Evolutionary conservation across 2,113 vertebrate genomes (phyloP).

Genomic region (Bagarius yarrelli): DNA sequence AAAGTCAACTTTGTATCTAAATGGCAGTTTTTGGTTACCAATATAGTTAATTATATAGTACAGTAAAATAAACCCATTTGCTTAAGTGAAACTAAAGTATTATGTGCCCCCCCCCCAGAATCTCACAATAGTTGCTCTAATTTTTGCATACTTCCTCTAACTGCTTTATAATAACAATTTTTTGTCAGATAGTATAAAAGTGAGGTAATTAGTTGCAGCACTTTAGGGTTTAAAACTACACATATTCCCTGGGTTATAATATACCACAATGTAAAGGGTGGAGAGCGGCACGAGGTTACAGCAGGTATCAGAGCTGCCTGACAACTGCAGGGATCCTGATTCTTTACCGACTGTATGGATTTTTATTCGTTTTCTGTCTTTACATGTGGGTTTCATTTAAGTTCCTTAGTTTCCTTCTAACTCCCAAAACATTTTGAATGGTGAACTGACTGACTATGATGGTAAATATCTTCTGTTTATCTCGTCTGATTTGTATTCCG

Average conservation of each 20-base stretch:
- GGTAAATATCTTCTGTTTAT: not conserved
- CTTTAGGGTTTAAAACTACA: not conserved
- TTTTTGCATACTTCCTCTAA: not conserved
- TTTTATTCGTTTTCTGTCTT: not conserved
- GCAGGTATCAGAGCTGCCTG: not conserved
- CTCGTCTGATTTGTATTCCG: not conserved
- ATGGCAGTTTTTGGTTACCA: too few species aligned
- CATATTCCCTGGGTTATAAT: not conserved
- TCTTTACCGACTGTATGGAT: not conserved
- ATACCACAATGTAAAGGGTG: not conserved
- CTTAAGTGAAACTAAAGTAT: not conserved
- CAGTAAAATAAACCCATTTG: not conserved
- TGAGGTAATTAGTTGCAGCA: not conserved
- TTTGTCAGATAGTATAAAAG: not conserved
- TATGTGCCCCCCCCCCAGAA: too few species aligned
- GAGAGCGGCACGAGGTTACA: not conserved
- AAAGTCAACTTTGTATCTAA: too few species aligned
- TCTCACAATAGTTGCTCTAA: not conserved
- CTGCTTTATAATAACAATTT: not conserved
- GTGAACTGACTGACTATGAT: not conserved
- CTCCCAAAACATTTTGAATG: not conserved
- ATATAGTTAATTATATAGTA: too few species aligned
- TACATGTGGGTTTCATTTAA: not conserved
- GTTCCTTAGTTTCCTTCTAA: not conserved
- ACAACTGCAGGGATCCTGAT: not conserved